Base-by-base conservation (phyloP, 1,140 invertebrate genomes). In the Zaprionus ghesquierei region DNA sequence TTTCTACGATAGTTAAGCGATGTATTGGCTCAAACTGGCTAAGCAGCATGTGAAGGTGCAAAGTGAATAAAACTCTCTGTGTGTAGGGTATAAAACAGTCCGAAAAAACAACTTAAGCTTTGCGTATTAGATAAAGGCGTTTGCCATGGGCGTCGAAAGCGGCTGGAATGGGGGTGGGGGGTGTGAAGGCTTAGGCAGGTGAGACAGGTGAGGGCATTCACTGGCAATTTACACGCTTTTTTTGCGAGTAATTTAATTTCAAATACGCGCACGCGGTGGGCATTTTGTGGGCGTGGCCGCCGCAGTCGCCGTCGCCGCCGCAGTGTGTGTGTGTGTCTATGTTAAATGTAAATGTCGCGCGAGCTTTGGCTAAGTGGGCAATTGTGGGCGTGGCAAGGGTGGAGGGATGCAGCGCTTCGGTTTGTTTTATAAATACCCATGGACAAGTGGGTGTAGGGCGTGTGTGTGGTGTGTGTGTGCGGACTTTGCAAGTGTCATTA, bases 191-290 rank as follows among this genome's bases (percentile, higher is more conserved):
- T 6, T 13, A 22, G 27, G 15, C n/a, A 49, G 44, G 20, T 10
- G 15, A 49, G 44, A 10, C 15, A 22, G 20, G 0, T 49, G 0
- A 18, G 35, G 58, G 44, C 51, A 82, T 89, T 89, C 79, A 87
- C 75, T 87, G 79, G 84, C 84, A 89, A 87, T 89, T 87, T 84
- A 87, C 84, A 87, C 87, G 84, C 84, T 87, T 87, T 89, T 81
- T 87, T 84, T 49, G 64, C 79, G 77, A 89, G 84, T 89, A 87
- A 87, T 87, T 87, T 87, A 89, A 84, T 89, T 87, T 86, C 79
- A 87, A 87, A 87, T 84, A 86, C 89, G 73, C 76, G 49, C 38
- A 12, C 10, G 2, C 5, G 33, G 5, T 35, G 33, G 33, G 25
- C 82, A 80, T 78, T 79, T 79, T 79, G 82, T 71, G 75, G 77